Conservation (phyloP, 2,113 vertebrate genomes). For the Gulo gulo region DNA sequence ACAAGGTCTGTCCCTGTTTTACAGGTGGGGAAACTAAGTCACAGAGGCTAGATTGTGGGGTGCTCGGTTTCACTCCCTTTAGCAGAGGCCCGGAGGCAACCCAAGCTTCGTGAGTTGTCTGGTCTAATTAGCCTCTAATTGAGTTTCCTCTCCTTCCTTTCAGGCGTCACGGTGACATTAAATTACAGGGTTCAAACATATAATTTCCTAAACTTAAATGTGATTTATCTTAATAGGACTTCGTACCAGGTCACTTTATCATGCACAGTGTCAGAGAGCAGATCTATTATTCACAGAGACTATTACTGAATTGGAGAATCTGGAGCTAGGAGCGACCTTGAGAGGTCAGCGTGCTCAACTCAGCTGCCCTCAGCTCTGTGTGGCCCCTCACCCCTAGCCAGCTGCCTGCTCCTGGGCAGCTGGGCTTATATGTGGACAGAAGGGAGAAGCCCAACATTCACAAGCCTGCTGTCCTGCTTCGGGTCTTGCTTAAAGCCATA, state of each 20-base stretch:
- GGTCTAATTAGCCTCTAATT: slow-evolving; percentile 70
- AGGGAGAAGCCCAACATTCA: accelerated
- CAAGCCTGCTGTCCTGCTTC: background rate
- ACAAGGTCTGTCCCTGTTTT: background rate
- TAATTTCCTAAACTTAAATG: slow-evolving; percentile 76
- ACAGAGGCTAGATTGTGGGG: background rate
- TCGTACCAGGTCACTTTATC: slow-evolving; percentile 68
- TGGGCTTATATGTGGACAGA: background rate
- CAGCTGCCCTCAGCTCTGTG: background rate
- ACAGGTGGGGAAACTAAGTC: background rate
- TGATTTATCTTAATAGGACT: slow-evolving; percentile 76
- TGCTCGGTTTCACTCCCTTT: background rate
- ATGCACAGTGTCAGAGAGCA: slow-evolving; percentile 60
- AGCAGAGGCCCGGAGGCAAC: background rate
- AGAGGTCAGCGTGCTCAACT: background rate
- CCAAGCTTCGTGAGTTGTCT: background rate
- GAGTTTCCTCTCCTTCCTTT: slow-evolving; percentile 70
- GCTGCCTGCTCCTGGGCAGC: too few species aligned
- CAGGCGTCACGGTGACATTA: slow-evolving; percentile 61
- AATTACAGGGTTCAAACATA: slow-evolving; percentile 76
- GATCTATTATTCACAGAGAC: slow-evolving; percentile 68
- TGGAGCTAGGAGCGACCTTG: slow-evolving; percentile 26
- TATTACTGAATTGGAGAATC: slow-evolving; percentile 9
- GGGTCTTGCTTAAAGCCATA: background rate
- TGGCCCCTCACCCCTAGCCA: accelerated